Percentiles rank a stretch among this genome's conserved stretches.
Conservation (phyloP, 2,797 vertebrate species). For the Hydrolagus colliei region DNA sequence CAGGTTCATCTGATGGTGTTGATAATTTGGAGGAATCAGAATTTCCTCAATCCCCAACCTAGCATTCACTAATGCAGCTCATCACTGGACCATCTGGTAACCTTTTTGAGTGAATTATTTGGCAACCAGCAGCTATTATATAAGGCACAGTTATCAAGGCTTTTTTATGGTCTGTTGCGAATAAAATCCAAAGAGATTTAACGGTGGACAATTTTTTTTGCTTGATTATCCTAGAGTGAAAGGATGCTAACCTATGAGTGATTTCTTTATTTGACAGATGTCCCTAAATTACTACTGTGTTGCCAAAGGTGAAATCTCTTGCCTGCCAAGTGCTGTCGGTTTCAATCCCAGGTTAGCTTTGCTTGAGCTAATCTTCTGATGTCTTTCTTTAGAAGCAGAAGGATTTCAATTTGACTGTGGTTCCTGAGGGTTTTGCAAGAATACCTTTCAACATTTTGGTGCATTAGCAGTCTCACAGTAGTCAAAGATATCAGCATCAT, state of each 20-base stretch:
- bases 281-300: not conserved
- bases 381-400: not conserved
- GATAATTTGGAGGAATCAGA: too few species aligned
- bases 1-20: too few species aligned
- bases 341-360: not conserved
- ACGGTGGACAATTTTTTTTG: not conserved
- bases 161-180: not conserved
- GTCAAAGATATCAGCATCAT: too few species aligned
- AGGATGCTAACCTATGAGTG: slow-evolving; percentile 4
- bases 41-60: not conserved
- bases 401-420: not conserved
- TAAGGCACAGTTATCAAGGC: not conserved
- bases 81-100: not conserved
- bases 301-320: slow-evolving; percentile 5
- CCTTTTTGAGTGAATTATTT: not conserved
- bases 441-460: not conserved
- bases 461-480: not conserved
- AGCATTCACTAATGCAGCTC: not conserved
- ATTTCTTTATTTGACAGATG: not conserved
- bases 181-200: not conserved
- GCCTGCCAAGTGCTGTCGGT: not conserved
- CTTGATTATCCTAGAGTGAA: not conserved
- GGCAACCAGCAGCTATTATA: slow-evolving; percentile 4
- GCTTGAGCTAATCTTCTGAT: slow-evolving; percentile 5
- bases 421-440: not conserved